These are phyloP conservation scores for Gyps fulvus DNA, from an alignment of 2,113 vertebrate species.

Conservation along the genomic window DNA sequence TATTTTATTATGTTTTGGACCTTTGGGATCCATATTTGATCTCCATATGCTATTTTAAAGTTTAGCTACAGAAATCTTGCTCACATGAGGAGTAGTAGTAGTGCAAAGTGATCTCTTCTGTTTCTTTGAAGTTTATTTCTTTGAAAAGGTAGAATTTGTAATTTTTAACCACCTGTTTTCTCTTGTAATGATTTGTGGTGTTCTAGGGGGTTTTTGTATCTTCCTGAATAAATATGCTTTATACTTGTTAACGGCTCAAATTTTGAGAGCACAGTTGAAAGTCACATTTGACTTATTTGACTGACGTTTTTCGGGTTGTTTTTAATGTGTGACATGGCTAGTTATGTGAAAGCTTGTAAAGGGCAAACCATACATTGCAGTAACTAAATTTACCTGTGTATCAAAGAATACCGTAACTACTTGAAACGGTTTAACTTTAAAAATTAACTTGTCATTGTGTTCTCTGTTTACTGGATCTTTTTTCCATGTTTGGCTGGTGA, in stretches of 20 bases:
- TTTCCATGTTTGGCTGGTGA: background rate
- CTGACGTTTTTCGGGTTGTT: background rate
- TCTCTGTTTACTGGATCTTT: background rate
- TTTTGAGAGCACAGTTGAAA: background rate
- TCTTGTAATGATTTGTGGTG: background rate
- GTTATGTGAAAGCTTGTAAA: background rate
- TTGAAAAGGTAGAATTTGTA: background rate
- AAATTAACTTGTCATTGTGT: background rate
- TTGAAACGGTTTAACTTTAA: background rate
- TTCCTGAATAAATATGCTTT: background rate
- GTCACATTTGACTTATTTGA: background rate
- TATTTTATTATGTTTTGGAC: background rate
- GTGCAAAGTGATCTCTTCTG: background rate
- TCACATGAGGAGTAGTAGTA: background rate
- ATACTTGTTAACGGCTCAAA: background rate
- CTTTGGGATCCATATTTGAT: background rate
- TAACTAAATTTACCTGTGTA: background rate
- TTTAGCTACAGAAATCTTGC: background rate
- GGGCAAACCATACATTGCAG: too few relatives aligned
- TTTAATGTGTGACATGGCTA: background rate
- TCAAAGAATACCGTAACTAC: background rate
- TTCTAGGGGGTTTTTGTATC: background rate
- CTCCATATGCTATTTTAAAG: background rate
- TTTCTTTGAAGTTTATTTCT: background rate
- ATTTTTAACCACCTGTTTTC: background rate